A percentile compares a stretch with the other conserved stretches of the same genome.
These are phyloP conservation scores for Phasianus colchicus DNA, from an alignment of 2,113 vertebrate species.

Conservation along the genomic window DNA sequence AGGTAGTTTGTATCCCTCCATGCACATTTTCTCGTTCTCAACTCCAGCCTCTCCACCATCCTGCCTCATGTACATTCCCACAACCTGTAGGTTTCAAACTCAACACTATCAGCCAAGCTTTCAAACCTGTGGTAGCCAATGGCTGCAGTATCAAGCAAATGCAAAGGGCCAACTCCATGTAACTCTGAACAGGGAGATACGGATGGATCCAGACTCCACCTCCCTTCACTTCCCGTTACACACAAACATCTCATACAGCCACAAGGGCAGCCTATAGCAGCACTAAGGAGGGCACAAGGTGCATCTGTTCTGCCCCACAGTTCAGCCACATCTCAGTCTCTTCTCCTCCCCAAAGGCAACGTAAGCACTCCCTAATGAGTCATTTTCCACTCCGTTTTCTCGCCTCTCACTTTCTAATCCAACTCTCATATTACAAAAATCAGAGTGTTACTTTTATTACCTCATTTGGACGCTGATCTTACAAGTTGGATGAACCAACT, in stretches of 20 bases:
- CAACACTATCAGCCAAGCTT: neutral
- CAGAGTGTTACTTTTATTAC: conserved; percentile 34
- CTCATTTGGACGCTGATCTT: conserved; percentile 40
- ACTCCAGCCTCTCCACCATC: neutral
- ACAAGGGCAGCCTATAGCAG: neutral
- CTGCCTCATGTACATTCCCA: accelerated
- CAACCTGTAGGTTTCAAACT: neutral
- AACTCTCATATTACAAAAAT: conserved; percentile 29
- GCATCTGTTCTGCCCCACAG: accelerated
- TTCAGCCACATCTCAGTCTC: neutral
- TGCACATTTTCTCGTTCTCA: neutral
- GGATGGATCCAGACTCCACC: neutral
- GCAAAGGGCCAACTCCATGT: neutral
- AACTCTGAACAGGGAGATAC: neutral
- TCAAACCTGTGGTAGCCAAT: neutral
- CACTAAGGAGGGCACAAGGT: neutral
- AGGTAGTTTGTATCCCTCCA: neutral
- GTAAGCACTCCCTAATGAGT: neutral
- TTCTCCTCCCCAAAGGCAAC: neutral
- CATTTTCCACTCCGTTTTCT: conserved; percentile 34
- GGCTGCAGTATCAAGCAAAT: neutral
- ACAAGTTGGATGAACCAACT: conserved; percentile 18
- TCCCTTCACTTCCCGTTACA: neutral
- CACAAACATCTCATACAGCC: neutral
- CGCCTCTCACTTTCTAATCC: neutral